These are phyloP conservation scores for Ophion costatus DNA, from an alignment of 2,888 invertebrate species.

Conservation along the genomic window DNA sequence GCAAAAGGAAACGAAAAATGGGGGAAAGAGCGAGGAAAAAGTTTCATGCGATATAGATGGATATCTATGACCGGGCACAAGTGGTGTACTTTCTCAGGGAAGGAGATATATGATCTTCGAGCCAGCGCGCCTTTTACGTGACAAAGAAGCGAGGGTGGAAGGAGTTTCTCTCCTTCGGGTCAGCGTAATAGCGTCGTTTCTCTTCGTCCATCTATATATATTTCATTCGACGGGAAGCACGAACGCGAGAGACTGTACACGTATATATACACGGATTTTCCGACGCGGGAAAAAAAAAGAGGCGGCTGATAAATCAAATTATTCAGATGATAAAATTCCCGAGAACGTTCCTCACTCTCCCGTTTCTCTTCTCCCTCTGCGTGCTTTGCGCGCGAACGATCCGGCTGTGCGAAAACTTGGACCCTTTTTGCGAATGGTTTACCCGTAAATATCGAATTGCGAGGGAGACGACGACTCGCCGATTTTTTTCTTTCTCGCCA, in stretches of 20 bases:
- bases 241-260: constrained; percentile 6
- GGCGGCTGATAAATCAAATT: constrained; percentile 36
- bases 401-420: constrained; percentile 4
- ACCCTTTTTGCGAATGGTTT: constrained; percentile 41
- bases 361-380: background rate
- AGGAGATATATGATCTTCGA: constrained; percentile 47
- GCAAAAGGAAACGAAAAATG: constrained; percentile 31
- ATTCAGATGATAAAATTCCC: constrained; percentile 33
- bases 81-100: constrained; percentile 49
- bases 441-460: constrained; percentile 47
- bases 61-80: constrained; percentile 48
- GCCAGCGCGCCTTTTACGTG: constrained; percentile 40
- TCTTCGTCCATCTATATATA: constrained; percentile 44
- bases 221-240: constrained; percentile 6
- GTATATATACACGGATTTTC: background rate
- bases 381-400: background rate
- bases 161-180: constrained; percentile 44
- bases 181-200: constrained; percentile 55
- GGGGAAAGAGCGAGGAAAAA: constrained; percentile 35
- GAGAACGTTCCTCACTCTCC: background rate
- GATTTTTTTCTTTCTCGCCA: background rate
- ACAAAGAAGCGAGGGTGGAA: constrained; percentile 51
- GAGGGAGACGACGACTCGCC: background rate
- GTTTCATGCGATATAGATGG: constrained; percentile 44
- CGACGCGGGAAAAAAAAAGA: background rate